Evolutionary conservation across 2,113 vertebrate species (phyloP), one percentile per base, ranked within the genome.

Genomic region (Tachuris rubrigastra): DNA sequence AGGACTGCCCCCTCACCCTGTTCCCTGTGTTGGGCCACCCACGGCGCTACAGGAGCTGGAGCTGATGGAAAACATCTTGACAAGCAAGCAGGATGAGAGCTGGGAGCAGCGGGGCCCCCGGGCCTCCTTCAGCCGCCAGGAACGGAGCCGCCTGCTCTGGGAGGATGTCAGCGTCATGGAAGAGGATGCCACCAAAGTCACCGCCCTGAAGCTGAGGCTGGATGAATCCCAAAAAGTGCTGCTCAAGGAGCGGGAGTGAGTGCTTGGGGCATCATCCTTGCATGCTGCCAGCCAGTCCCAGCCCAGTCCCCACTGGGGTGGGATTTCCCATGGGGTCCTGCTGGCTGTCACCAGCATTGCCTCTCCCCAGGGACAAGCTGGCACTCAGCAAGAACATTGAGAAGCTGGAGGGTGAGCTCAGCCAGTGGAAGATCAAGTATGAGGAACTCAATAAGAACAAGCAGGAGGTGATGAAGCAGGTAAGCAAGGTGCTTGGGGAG

Each of bases 181-280:
- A 81, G 99, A 99, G 42, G 99, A 99, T 27, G 93, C 98, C 71
- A 98, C 99, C 93, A 99, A 98, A 97, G 93, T 99, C 90, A 99
- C 98, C 0, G 99, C 98, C 39, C 98, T 99, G 42, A 99, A 99
- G 94, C 98, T 99, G n/a, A 98, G 99, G 62, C 98, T 99, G 78
- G 99, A 99, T 5, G 99, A 99, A 77, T 99, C 99, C 69, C 99
- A 99, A 95, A 99, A 99, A 96, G 99, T 99, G 97, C 97, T 99
- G 37, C 98, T 99, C 41, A 99, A 99, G 92, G 99, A 99, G 86
- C 87, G 99, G 79, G 99, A 99, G 99, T 99, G 97, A 99, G 98
- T 98, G 67, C 49, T 50, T 2, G 0, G 42, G 62, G 5, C 4
- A 1, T 69, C 20, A 5, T 14, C 41, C 41, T 35, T 4, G 3